Percentiles rank a stretch among this genome's conserved stretches.
Conservation (phyloP, 2,113 vertebrate genomes). For the Trematocara zebra region DNA sequence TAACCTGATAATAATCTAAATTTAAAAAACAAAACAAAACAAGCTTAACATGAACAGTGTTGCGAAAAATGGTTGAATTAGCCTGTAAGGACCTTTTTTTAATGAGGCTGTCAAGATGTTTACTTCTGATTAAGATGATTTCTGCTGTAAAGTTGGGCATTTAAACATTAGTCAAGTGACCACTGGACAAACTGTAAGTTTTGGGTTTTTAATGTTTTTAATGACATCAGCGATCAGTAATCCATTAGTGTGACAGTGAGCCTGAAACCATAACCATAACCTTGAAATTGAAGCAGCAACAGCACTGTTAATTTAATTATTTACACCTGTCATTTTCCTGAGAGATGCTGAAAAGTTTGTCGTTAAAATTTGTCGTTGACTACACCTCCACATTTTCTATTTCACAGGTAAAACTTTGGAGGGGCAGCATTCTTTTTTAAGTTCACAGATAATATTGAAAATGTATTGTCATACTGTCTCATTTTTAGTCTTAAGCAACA, state of each 20-base stretch:
- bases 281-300: not conserved
- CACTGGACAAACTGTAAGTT: not conserved
- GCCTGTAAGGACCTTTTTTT: not conserved
- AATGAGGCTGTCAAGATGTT: not conserved
- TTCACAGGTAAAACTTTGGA: not conserved
- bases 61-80: accelerated
- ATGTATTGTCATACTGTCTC: not conserved
- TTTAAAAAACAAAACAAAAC: accelerated
- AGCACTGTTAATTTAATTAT: not conserved
- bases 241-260: not conserved
- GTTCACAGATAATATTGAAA: not conserved
- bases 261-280: not conserved
- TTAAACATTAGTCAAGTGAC: not conserved
- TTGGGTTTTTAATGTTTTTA: not conserved
- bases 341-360: not conserved
- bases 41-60: not conserved
- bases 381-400: not conserved
- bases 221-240: not conserved
- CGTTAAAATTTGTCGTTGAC: not conserved
- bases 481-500: not conserved
- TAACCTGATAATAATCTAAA: not conserved
- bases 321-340: not conserved
- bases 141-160: not conserved
- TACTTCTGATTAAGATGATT: not conserved
- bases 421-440: not conserved